Evolutionary conservation across 2,888 invertebrate genomes (phyloP).

Genomic region (Ichneumon xanthorius): DNA sequence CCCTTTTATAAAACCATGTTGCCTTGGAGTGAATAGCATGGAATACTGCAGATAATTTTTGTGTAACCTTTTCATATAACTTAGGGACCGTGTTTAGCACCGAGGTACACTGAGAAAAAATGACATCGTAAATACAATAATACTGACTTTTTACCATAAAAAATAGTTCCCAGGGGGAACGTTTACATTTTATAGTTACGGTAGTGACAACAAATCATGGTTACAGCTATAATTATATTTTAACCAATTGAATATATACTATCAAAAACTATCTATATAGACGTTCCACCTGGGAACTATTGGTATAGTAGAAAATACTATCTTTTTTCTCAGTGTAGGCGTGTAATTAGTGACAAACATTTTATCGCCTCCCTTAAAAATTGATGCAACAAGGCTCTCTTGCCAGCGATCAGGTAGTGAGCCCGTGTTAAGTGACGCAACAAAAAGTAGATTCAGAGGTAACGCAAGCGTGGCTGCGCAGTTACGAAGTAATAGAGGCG

Average conservation of each 20-base stretch:
- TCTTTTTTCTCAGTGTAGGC: too few relatives aligned
- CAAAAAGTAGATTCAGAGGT: conserved; percentile 36
- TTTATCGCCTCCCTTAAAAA: conserved; percentile 56
- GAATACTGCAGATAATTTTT: neutral
- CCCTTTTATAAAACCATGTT: conserved; percentile 47
- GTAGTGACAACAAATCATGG: too few relatives aligned
- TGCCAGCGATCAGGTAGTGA: conserved; percentile 43
- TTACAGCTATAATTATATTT: too few relatives aligned
- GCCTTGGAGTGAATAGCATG: neutral
- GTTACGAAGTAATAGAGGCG: conserved; percentile 33
- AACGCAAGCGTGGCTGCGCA: conserved; percentile 23
- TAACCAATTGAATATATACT: too few relatives aligned
- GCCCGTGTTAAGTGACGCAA: conserved; percentile 43
- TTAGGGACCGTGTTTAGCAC: conserved; percentile 50
- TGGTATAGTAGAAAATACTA: too few relatives aligned
- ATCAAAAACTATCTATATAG: too few relatives aligned
- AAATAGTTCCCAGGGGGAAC: too few relatives aligned
- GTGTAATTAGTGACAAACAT: conserved; percentile 51
- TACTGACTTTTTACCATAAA: too few relatives aligned
- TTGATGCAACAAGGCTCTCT: conserved; percentile 43
- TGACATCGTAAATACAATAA: too few relatives aligned
- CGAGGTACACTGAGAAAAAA: too few relatives aligned
- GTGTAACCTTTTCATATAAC: conserved; percentile 49
- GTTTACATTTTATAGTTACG: too few relatives aligned
- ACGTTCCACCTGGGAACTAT: too few relatives aligned